Evolutionary conservation across 2,888 invertebrate species (phyloP), one percentile per base, ranked within the genome.

Genomic region (Drosophila nr. medialis): DNA sequence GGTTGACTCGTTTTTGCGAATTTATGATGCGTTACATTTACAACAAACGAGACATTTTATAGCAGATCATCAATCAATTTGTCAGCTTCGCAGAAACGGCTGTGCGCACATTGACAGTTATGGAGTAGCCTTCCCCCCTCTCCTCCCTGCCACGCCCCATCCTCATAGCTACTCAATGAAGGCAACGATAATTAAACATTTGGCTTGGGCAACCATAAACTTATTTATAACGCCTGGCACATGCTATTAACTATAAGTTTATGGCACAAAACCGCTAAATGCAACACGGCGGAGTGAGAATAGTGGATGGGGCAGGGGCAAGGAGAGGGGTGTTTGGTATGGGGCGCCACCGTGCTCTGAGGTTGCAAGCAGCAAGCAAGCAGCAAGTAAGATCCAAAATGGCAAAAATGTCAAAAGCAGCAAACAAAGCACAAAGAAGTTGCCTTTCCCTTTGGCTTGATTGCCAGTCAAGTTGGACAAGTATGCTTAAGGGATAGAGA

Each of bases 11-110:
- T 62, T 70, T 89, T 87, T 82, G 90, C 85, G 77, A 90, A 83
- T 91, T 91, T 91, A 91, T 91, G 91, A 90, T 80, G 90, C 91
- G 89, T 91, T 90, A 91, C 91, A 91, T 91, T 86, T 89, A 86
- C 84, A 89, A 78, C 91, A 89, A 92, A 91, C 91, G 92, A 91
- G 90, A 91, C 91, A 92, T 91, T 92, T 91, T 91, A 91, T 91
- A 87, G 91, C 86, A 86, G 79, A 88, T 90, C 90, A 92, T 92
- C 91, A 92, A 91, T 91, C 91, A 91, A 91, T 91, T 91, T 91
- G 92, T 87, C 88, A 86, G 86, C 86, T 81, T 70, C 80, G 59
- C 62, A 76, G 70, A 55, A 80, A 45, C 69, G 66, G 58, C 71
- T 80, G 74, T 32, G 53, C 66, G 34, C 80, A 82, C 83, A 77